phyloP scores from a whole-genome alignment of 2,113 vertebrate species.

The Panthera uncia region DNA sequence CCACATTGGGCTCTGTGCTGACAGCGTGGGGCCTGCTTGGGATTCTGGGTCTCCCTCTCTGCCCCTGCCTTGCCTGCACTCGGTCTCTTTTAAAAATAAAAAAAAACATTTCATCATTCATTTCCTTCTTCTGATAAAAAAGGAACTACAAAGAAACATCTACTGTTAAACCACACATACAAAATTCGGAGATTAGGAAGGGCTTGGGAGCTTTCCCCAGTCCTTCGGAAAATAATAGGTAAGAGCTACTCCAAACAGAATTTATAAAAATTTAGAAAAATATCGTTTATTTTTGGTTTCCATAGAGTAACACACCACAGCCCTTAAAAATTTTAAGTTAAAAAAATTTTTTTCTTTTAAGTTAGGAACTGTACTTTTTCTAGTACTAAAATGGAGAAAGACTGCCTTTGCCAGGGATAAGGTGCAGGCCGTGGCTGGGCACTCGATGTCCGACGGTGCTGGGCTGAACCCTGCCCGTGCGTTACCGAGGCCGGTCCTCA shows the following conservation, averaged over 20 bases:
- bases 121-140: not conserved
- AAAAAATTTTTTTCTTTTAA: not conserved
- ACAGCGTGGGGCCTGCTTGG: too few species aligned
- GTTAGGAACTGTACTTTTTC: not conserved
- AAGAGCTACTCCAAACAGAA: not conserved
- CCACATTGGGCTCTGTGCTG: too few species aligned
- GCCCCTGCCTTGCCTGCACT: too few species aligned
- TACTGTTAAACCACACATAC: not conserved
- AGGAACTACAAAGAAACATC: not conserved
- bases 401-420: not conserved
- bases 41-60: too few species aligned
- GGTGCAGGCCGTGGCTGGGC: not conserved
- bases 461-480: not conserved
- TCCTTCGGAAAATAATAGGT: not conserved
- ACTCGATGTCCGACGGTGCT: not conserved
- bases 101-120: not conserved
- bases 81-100: too few species aligned
- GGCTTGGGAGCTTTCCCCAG: not conserved
- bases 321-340: not conserved
- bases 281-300: not conserved
- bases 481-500: not conserved
- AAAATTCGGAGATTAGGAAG: not conserved
- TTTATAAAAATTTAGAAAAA: not conserved
- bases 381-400: not conserved
- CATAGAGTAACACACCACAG: not conserved